Conservation (phyloP, 2,888 invertebrate genomes). For the Zaprionus bogoriensis region DNA sequence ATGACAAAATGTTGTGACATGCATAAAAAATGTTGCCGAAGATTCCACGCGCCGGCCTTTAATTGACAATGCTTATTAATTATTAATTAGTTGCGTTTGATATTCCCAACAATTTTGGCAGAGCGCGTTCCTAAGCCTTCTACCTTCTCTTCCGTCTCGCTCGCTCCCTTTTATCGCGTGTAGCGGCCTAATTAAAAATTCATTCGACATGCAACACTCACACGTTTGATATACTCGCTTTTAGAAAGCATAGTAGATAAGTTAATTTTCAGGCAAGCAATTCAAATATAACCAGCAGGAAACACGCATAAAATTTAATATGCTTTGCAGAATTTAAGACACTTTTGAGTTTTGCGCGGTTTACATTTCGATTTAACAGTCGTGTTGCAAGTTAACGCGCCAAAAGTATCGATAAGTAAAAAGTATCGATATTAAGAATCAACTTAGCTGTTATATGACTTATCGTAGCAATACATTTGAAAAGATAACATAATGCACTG, state of each 20-base stretch:
- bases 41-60: conserved; percentile 36
- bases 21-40: conserved; percentile 51
- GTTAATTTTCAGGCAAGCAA: not conserved
- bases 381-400: not conserved
- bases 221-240: conserved; percentile 1
- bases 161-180: conserved; percentile 10
- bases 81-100: conserved; percentile 62
- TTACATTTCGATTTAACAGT: not conserved
- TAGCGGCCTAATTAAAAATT: conserved; percentile 46
- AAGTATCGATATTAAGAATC: no score
- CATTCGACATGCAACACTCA: conserved; percentile 10
- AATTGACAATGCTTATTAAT: conserved; percentile 73
- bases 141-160: conserved; percentile 4
- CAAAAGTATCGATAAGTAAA: not conserved
- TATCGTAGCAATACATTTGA: no score
- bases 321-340: not conserved
- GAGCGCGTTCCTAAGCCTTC: not conserved
- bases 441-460: no score
- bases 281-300: not conserved
- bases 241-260: not conserved
- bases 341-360: not conserved
- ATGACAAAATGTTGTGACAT: conserved; percentile 65
- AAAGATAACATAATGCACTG: no score
- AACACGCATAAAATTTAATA: not conserved
- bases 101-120: conserved; percentile 26